phyloP scores from a whole-genome alignment of 2,797 vertebrate species.

The Cryptoblepharus egeriae region DNA sequence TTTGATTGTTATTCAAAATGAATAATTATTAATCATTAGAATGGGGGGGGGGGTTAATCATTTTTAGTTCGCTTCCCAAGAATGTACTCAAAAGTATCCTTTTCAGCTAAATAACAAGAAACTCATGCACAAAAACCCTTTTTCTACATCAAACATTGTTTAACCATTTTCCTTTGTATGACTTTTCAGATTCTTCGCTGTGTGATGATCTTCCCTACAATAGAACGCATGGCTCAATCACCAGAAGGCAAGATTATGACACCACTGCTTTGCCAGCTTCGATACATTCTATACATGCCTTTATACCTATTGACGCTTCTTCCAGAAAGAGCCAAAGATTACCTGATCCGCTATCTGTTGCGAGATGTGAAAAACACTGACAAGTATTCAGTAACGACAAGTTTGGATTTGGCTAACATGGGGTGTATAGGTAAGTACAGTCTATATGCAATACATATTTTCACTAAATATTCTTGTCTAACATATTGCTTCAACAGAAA shows the following conservation, averaged over 20 bases:
- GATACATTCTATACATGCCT: slow-evolving; percentile 85
- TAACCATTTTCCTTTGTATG: fast-evolving
- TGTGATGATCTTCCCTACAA: slow-evolving; percentile 92
- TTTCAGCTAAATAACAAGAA: neutral
- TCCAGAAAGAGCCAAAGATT: slow-evolving; percentile 81
- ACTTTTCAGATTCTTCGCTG: slow-evolving; percentile 84
- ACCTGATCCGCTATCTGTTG: slow-evolving; percentile 77
- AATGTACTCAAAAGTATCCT: neutral
- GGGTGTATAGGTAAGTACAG: slow-evolving; percentile 85
- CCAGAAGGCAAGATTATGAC: slow-evolving; percentile 91
- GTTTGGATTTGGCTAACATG: slow-evolving; percentile 84
- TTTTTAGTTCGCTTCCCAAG: neutral
- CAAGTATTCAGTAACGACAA: slow-evolving; percentile 67
- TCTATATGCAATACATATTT: neutral
- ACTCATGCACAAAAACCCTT: fast-evolving
- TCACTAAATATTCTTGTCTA: neutral
- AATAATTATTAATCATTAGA: no score
- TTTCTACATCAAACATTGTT: neutral
- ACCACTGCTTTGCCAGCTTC: slow-evolving; percentile 87
- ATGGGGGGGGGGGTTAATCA: neutral
- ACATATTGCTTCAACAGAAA: neutral
- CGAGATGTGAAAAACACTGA: slow-evolving; percentile 70
- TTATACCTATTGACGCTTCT: slow-evolving; percentile 88
- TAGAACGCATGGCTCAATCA: slow-evolving; percentile 89
- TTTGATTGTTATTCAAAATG: no score